Conservation (phyloP, 2,888 invertebrate genomes). For the Hirudinaria manillensis region DNA sequence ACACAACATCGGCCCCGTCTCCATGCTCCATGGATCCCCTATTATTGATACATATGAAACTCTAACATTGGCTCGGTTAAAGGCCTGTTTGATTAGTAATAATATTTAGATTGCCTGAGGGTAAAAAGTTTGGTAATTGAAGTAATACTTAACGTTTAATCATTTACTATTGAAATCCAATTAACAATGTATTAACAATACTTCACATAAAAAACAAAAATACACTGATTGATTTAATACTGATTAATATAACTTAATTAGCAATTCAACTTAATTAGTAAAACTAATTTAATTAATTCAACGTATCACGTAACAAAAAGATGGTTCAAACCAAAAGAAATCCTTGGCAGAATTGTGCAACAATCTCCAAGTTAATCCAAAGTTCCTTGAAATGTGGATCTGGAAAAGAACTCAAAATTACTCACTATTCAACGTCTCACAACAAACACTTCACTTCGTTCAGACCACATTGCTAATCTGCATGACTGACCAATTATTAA, state of each 20-base stretch:
- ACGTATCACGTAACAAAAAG: too few species aligned
- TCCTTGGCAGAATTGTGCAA: conserved; percentile 71
- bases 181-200: not conserved
- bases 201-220: not conserved
- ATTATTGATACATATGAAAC: not conserved
- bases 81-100: not conserved
- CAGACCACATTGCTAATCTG: too few species aligned
- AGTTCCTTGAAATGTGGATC: conserved; percentile 72
- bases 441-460: not conserved
- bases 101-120: too few species aligned
- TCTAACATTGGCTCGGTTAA: not conserved
- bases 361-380: conserved; percentile 67
- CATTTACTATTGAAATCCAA: too few species aligned
- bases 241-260: not conserved
- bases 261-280: too few species aligned
- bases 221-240: not conserved
- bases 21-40: conserved; percentile 17
- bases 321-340: conserved; percentile 64
- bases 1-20: not conserved
- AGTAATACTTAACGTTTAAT: too few species aligned
- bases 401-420: conserved; percentile 52
- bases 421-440: not conserved
- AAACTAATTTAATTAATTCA: too few species aligned
- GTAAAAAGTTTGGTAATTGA: too few species aligned
- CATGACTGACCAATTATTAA: too few species aligned